Evolutionary conservation across 2,797 vertebrate species (phyloP), one percentile per base, ranked within the genome.

Genomic region (Caiman crocodilus): DNA sequence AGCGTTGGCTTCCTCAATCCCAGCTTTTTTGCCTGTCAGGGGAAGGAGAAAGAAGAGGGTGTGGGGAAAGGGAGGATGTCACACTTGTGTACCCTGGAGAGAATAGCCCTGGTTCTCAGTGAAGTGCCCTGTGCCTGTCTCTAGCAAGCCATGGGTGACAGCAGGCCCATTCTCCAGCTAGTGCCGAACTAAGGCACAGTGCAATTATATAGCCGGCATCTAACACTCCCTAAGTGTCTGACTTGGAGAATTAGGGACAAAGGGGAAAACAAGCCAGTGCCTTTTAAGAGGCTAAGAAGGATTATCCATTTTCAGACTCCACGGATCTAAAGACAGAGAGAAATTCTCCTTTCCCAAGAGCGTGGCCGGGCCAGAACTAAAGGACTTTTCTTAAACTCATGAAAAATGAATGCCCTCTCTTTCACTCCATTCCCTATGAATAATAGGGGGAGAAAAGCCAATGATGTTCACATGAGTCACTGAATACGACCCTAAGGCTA

Each of bases 191-290:
- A 50, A 71, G 26, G 69, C 69, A 50, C 35, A 50, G 69, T 50
- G 21, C 69, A 73, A 26, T 50, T 73, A 73, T 14, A 8, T 14
- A 73, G 69, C 35, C 32, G 15, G 25, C 69, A 26, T 73, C 69
- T 42, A 50, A 50, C 69, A 50, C 69, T 50, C 50, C 32, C 69
- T 73, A 56, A 67, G 71, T 87, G 14, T 2, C 84, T 90, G 30
- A 80, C 73, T 74, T 4, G 16, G 71, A 73, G 11, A 25, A 26
- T 11, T 2, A 5, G 10, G 35, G 28, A 14, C 4, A 32, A 17
- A 23, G 18, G 16, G 63, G 2, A 56, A 82, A 30, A 64, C 18
- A 60, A 0, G 5, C 55, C 4, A 0, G 23, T 11, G 71, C 56
- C 35, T 25, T 23, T n/a, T 2, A 3, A 12, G 73, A 32, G n/a